Evolutionary conservation across 2,888 invertebrate genomes (phyloP).

Genomic region (Microctonus aethiopoides): DNA sequence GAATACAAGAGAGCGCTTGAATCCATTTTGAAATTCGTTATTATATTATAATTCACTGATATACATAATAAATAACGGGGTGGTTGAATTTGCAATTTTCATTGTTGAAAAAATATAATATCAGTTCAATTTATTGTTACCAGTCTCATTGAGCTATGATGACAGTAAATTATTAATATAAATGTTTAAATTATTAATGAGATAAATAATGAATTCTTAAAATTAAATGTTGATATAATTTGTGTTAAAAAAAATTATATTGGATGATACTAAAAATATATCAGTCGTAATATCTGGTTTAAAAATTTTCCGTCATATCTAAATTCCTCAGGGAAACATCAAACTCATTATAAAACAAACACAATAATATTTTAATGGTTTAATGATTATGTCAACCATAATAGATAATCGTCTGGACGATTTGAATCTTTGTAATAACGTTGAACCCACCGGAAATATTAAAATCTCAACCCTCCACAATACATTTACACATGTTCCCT

Average conservation of each 20-base stretch:
- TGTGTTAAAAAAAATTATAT: neutral
- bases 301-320: constrained; percentile 20
- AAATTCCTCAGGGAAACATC: constrained; percentile 24
- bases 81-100: neutral
- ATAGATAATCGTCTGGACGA: constrained; percentile 63
- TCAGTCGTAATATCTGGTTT: too few species aligned
- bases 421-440: constrained; percentile 60
- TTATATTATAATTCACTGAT: constrained; percentile 20
- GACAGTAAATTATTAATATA: neutral
- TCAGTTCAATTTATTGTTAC: neutral
- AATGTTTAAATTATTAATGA: neutral
- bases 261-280: too few species aligned
- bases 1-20: neutral
- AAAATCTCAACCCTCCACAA: constrained; percentile 23
- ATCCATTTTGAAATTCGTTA: constrained; percentile 12
- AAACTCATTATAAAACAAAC: constrained; percentile 30
- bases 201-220: neutral
- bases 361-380: constrained; percentile 62
- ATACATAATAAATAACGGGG: neutral
- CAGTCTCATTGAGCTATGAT: neutral
- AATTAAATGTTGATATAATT: neutral
- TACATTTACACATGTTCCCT: neutral
- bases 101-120: neutral
- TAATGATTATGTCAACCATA: constrained; percentile 63
- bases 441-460: constrained; percentile 53